phyloP scores from a whole-genome alignment of 92 coral and sea anemone genomes.

The Zoanthus solanderi region DNA sequence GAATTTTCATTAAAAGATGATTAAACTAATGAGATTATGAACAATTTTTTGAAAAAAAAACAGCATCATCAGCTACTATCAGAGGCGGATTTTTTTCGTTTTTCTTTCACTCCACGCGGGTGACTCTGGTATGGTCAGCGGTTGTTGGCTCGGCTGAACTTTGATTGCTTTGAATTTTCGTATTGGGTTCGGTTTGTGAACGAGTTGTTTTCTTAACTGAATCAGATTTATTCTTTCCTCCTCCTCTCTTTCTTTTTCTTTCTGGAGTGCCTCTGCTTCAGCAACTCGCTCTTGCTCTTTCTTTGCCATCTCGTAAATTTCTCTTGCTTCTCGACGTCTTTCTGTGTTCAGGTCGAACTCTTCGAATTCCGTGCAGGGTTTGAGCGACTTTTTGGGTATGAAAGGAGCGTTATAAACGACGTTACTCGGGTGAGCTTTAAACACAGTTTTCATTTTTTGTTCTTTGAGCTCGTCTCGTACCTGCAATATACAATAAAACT shows the following conservation, averaged over 20 bases:
- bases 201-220: constrained; percentile 82
- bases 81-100: constrained; percentile 67
- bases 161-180: constrained; percentile 76
- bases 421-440: constrained; percentile 86
- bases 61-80: too few relatives aligned
- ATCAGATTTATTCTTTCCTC: constrained; percentile 77
- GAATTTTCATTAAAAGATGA: too few relatives aligned
- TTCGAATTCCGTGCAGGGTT: constrained; percentile 83
- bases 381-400: constrained; percentile 86
- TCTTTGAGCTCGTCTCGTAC: constrained; percentile 85
- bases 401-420: constrained; percentile 87
- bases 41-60: too few relatives aligned
- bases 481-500: constrained; percentile 38
- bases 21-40: too few relatives aligned
- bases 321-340: constrained; percentile 88
- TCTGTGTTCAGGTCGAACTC: constrained; percentile 85
- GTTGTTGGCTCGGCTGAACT: constrained; percentile 77
- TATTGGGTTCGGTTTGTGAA: constrained; percentile 93
- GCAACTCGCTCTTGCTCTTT: constrained; percentile 75
- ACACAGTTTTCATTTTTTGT: constrained; percentile 74
- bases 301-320: constrained; percentile 78
- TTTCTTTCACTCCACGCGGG: constrained; percentile 87
- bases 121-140: constrained; percentile 83
- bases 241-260: constrained; percentile 78
- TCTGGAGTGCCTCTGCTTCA: constrained; percentile 65